These are phyloP conservation scores for Psylliodes chrysocephalus DNA, from an alignment of 2,888 invertebrate species.

Conservation along the genomic window DNA sequence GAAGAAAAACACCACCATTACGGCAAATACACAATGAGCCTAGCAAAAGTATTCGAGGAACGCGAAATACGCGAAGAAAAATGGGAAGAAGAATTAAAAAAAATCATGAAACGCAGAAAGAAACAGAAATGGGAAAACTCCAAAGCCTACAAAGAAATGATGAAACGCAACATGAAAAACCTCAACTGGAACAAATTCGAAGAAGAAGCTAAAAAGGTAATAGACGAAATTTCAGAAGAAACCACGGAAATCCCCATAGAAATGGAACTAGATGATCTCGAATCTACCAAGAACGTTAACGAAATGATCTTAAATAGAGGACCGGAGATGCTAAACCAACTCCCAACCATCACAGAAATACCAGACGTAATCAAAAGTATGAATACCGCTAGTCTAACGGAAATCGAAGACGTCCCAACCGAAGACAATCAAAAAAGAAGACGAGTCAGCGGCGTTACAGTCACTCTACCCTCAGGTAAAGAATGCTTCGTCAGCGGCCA, in stretches of 20 bases:
- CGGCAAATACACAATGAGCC: conserved; percentile 71
- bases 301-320: conserved; percentile 69
- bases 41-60: conserved; percentile 81
- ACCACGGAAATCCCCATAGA: conserved; percentile 57
- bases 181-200: conserved; percentile 75
- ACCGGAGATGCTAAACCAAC: conserved; percentile 66
- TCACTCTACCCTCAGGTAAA: conserved; percentile 71
- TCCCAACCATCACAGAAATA: conserved; percentile 74
- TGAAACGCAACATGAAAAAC: conserved; percentile 72
- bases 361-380: conserved; percentile 72
- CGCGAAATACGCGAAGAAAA: conserved; percentile 78
- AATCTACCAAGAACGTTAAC: conserved; percentile 70
- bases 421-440: conserved; percentile 47
- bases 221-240: conserved; percentile 60
- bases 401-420: conserved; percentile 65
- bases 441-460: conserved; percentile 58
- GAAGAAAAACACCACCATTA: conserved; percentile 64
- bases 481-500: conserved; percentile 79
- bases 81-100: conserved; percentile 65
- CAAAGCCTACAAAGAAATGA: conserved; percentile 70
- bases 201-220: conserved; percentile 68
- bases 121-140: conserved; percentile 61
- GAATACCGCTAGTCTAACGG: conserved; percentile 69
- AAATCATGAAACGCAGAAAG: conserved; percentile 58
- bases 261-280: conserved; percentile 69